Evolutionary conservation across 2,888 invertebrate species (phyloP), one percentile per base, ranked within the genome.

Genomic region (Carterocephalus palaemon): DNA sequence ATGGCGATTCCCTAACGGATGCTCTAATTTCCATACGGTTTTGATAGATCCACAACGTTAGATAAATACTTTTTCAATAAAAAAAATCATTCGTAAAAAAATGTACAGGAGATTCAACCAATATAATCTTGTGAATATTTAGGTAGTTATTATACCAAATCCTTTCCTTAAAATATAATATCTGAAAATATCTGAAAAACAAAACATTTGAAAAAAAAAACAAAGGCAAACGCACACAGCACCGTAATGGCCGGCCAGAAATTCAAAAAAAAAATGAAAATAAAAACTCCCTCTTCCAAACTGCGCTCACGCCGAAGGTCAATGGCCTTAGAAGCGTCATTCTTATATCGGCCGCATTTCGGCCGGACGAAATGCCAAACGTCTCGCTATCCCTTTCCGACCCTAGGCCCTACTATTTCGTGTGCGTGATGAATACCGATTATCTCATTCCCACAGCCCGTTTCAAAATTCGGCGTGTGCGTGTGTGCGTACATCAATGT

Each of bases 311-410:
- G 62, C 66, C 63, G 66, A 73, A 75, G 71, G 84, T 81, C 80
- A 69, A 72, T 54, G 78, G 74, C 81, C 83, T 75, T 75, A 76
- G 66, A 74, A 75, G 72, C 79, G 81, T 85, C 83, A 85, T 84
- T 84, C 85, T 85, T 84, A 81, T 84, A 84, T 83, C 75, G 79
- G 82, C 74, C 72, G 79, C 83, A 82, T 81, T 85, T 85, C 76
- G 85, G 85, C 69, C 67, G 65, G 68, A 67, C 68, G 76, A 73
- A 82, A 77, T 73, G 62, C 67, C 65, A 65, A 64, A 74, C 69
- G 59, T 73, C 59, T 60, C 56, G 52, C 67, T 53, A 53, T 83
- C 84, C 51, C 69, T 37, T 48, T 84, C 74, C 32, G 66, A 65
- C 81, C 47, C 53, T 56, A 57, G 55, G 59, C 60, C 71, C 70